phyloP scores from a whole-genome alignment of 2,797 vertebrate species.

The Apodemus agrarius region DNA sequence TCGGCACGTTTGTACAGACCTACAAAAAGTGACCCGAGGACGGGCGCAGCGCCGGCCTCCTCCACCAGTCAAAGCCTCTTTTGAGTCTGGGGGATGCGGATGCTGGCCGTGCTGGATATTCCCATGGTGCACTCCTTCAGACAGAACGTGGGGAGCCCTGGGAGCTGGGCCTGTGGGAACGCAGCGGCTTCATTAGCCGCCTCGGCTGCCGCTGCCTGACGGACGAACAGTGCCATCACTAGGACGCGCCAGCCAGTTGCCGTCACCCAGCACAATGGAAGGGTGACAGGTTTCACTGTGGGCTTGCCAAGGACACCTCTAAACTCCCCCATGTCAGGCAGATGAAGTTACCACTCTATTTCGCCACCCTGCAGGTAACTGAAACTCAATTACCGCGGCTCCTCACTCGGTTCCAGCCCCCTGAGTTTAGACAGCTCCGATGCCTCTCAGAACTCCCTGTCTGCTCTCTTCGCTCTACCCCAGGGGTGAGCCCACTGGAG shows the following conservation, averaged over 20 bases:
- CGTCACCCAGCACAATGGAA: conserved; percentile 70
- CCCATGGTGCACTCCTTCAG: conserved; percentile 73
- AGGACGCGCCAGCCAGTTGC: conserved; percentile 57
- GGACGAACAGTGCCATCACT: conserved; percentile 28
- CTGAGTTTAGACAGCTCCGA: conserved; percentile 78
- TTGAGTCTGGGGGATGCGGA: conserved; percentile 72
- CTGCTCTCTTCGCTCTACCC: conserved; percentile 76
- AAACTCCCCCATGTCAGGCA: conserved; percentile 70
- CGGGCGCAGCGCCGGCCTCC: conserved; percentile 39
- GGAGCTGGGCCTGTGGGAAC: conserved; percentile 62
- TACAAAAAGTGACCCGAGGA: conserved; percentile 92
- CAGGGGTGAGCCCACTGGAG: conserved; percentile 72
- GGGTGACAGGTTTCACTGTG: conserved; percentile 73
- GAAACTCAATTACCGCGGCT: conserved; percentile 81
- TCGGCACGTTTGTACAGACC: conserved; percentile 91
- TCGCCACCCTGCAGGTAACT: conserved; percentile 80
- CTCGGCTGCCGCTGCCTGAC: background rate
- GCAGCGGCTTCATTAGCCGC: conserved; percentile 66
- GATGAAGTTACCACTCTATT: conserved; percentile 78
- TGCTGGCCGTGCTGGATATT: conserved; percentile 59
- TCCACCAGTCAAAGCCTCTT: conserved; percentile 76
- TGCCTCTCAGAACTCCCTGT: conserved; percentile 81
- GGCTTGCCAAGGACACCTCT: conserved; percentile 77
- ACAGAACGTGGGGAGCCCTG: conserved; percentile 11
- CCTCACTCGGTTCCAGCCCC: conserved; percentile 76